Conservation (phyloP, 2,888 invertebrate species). For the Temnothorax unifasciatus region DNA sequence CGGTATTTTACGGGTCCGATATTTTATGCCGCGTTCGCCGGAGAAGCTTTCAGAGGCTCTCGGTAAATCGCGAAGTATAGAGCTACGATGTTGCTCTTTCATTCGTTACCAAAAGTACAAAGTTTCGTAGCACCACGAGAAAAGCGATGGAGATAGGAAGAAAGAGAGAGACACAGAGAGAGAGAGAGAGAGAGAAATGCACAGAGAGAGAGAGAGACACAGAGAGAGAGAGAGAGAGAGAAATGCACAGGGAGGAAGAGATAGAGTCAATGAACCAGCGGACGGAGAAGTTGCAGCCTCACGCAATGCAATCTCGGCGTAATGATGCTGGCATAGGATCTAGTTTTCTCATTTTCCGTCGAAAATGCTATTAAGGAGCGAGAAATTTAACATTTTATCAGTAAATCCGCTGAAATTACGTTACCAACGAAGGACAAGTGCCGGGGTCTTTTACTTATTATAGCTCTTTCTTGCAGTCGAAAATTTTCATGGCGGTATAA, state of each 20-base stretch:
- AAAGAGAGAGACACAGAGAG: conserved; percentile 11
- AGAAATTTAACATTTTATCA: conserved; percentile 60
- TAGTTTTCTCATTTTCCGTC: conserved; percentile 56
- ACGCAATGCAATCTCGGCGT: conserved; percentile 48
- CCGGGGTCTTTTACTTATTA: conserved; percentile 46
- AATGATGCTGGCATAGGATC: conserved; percentile 44
- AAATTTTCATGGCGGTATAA: neutral
- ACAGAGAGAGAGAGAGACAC: neutral
- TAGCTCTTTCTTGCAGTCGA: neutral
- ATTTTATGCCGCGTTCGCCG: conserved; percentile 47
- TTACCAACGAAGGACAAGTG: conserved; percentile 47
- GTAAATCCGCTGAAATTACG: conserved; percentile 39
- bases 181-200: neutral
- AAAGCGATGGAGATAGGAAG: neutral
- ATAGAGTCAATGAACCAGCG: conserved; percentile 30
- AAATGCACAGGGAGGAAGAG: neutral
- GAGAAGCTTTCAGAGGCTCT: conserved; percentile 42
- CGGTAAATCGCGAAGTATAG: conserved; percentile 38
- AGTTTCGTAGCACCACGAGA: conserved; percentile 38
- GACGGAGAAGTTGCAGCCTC: conserved; percentile 39
- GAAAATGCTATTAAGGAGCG: conserved; percentile 61
- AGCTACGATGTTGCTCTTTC: conserved; percentile 49
- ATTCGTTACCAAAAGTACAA: conserved; percentile 58
- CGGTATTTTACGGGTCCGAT: conserved; percentile 41
- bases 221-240: neutral